Base-by-base conservation (phyloP, 1,140 invertebrate genomes). In the Bilobella aurantiaca region DNA sequence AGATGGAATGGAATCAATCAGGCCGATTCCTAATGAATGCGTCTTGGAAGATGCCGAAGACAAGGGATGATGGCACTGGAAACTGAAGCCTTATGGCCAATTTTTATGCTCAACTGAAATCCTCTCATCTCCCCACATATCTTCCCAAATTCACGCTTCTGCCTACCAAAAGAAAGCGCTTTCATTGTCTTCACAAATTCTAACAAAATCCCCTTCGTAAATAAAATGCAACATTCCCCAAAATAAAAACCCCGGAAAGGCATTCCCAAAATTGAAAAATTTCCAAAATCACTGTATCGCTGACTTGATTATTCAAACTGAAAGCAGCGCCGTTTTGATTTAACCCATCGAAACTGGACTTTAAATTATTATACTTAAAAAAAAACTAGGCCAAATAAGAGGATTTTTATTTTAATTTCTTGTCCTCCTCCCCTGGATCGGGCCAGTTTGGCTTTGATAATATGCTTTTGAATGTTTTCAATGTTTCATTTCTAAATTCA, bases 1-100 rank as follows among this genome's bases (percentile, higher is more conserved):
- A 71, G 62, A 69, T 68, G 70, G 64, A 69, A 71, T 71, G 67
- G 67, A 71, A 71, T 71, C 70, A 71, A 71, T 71, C 70, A 71
- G 25, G 63, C 56, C 62, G 66, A 67, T 65, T 63, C 57, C 58
- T 69, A 65, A 65, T 69, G 67, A 69, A 69, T 69, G 67, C 65
- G 62, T 65, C 62, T 23, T 42, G n/a, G n/a, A n/a, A 42, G n/a
- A 12, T 12, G 37, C n/a, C n/a, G 37, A 42, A 42, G 37, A 42
- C 37, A 42, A 8, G 37, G 8, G 8, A 8, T 42, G n/a, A n/a
- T n/a, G n/a, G n/a, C n/a, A n/a, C n/a, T n/a, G n/a, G n/a, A n/a
- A n/a, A n/a, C n/a, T n/a, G 37, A 8, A 42, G 37, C 12, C 21
- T 53, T 23, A 8, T 18, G 14, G 14, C 23, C 49, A 12, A 12